A percentile compares a stretch with the other conserved stretches of the same genome.
Evolutionary conservation across 2,113 vertebrate genomes (phyloP).

Genomic region (Entosphenus tridentatus): DNA sequence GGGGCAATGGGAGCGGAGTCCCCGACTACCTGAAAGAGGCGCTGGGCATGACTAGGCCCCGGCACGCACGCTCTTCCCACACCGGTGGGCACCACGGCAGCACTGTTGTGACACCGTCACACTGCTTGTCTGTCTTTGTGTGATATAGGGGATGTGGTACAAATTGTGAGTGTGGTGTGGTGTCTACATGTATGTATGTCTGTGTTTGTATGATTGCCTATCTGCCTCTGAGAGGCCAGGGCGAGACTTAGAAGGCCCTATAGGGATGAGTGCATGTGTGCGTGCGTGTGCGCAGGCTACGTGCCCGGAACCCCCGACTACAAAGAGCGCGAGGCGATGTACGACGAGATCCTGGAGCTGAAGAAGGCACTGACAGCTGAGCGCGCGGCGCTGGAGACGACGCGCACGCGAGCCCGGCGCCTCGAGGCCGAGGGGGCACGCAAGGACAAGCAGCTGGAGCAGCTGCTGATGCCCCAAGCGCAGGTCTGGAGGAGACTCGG

Average conservation of each 20-base stretch:
- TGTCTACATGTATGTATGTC: not conserved
- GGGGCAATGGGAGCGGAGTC: conserved; percentile 15
- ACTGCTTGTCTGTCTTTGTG: not conserved
- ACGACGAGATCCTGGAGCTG: conserved; percentile 60
- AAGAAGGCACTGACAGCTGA: conserved; percentile 67
- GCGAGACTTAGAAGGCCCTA: not conserved
- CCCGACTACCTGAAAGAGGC: conserved; percentile 39
- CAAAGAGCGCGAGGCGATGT: conserved; percentile 77
- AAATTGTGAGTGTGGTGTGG: not conserved
- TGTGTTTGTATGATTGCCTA: conserved; percentile 7
- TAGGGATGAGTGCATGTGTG: conserved; percentile 11
- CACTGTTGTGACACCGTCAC: not conserved
- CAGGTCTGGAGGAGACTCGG: too few relatives aligned
- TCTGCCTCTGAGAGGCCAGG: not conserved
- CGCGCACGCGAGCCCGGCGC: conserved; percentile 27
- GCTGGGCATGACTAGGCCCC: conserved; percentile 32
- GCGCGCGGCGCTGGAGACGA: conserved; percentile 43
- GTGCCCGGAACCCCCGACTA: conserved; percentile 31
- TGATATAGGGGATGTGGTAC: not conserved
- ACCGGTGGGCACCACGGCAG: conserved; percentile 20
- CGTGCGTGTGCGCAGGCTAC: conserved; percentile 16
- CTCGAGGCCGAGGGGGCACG: conserved; percentile 53
- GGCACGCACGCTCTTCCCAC: conserved; percentile 26
- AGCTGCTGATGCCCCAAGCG: conserved; percentile 34
- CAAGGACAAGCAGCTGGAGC: conserved; percentile 65